phyloP scores from a whole-genome alignment of 2,113 vertebrate genomes.

The Poeciliopsis turrubarensis region DNA sequence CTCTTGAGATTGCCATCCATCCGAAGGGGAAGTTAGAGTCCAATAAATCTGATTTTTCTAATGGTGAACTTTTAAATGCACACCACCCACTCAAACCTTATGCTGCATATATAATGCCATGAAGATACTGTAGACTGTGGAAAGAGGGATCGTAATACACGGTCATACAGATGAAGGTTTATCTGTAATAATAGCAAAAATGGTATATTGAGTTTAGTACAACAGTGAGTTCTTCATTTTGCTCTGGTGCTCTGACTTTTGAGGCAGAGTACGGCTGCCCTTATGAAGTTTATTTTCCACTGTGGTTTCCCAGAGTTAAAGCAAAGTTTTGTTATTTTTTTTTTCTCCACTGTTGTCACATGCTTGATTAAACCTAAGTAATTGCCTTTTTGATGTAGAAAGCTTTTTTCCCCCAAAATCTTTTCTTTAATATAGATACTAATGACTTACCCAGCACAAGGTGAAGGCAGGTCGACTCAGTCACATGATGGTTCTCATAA shows the following conservation, averaged over 20 bases:
- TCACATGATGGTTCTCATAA: not conserved
- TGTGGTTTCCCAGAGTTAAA: not conserved
- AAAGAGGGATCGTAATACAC: not conserved
- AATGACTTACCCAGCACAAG: not conserved
- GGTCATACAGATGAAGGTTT: not conserved
- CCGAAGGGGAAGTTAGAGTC: slow-evolving; percentile 2
- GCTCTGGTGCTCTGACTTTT: not conserved
- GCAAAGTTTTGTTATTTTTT: not conserved
- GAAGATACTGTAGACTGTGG: not conserved
- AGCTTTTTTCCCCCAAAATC: not conserved
- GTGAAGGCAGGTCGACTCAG: not conserved
- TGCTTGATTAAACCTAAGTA: not conserved
- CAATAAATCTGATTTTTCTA: slow-evolving; percentile 20
- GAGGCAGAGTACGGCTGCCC: not conserved
- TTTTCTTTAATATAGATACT: not conserved
- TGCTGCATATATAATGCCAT: not conserved
- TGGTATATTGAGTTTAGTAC: not conserved
- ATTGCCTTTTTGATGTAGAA: not conserved
- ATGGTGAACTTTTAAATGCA: slow-evolving; percentile 1
- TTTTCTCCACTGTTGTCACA: not conserved
- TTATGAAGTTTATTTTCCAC: not conserved
- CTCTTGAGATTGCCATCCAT: slow-evolving; percentile 10
- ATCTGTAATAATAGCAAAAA: not conserved
- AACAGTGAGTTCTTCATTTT: not conserved
- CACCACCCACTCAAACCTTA: slow-evolving; percentile 2